Base-by-base conservation (phyloP, 2,888 invertebrate species). In the Caradrina kadenii region DNA sequence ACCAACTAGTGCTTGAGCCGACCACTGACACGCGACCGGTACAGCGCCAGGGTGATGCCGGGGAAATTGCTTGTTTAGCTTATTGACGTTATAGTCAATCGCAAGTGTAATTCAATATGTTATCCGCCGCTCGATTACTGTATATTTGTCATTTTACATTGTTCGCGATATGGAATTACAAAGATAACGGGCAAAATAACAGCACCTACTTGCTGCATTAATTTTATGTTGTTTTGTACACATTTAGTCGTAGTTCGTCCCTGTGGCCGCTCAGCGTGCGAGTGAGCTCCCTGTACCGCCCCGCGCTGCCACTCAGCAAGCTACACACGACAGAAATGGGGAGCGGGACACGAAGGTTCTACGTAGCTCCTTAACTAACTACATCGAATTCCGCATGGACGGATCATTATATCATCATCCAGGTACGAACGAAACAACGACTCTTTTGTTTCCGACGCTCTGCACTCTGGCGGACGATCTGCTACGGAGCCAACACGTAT, bases 301-400 rank as follows among this genome's bases (percentile, higher is more conserved):
- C 35, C 21, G 21, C 11, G 19, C 39, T 52, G 59, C 17, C 42
- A 69, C 63, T 54, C 59, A 65, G 81, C 72, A 77, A 76, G 65
- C 77, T 81, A 78, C 60, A 78, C 81, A 81, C 77, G 77, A 78
- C 77, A 81, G 61, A 50, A 49, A 59, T 53, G 65, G 65, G 81
- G 81, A 81, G 72, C 55, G 64, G 77, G 81, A 76, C 77, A 63
- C 77, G 56, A 71, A 56, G 76, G 81, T 60, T 70, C 90, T 93
- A 93, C 86, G 82, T 86, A 89, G 90, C 91, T 91, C 90, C 91
- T 93, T 93, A 93, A 87, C 85, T 90, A 91, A 83, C 91, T 92
- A 92, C 87, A 86, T 84, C 87, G 89, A 91, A 89, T 86, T 92
- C 93, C 94, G 93, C 86, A 83, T 93, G 95, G 95, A 95, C 95